Percentiles rank a stretch among this genome's conserved stretches.
phyloP scores from a whole-genome alignment of 2,113 vertebrate species.

The Isurus oxyrinchus region DNA sequence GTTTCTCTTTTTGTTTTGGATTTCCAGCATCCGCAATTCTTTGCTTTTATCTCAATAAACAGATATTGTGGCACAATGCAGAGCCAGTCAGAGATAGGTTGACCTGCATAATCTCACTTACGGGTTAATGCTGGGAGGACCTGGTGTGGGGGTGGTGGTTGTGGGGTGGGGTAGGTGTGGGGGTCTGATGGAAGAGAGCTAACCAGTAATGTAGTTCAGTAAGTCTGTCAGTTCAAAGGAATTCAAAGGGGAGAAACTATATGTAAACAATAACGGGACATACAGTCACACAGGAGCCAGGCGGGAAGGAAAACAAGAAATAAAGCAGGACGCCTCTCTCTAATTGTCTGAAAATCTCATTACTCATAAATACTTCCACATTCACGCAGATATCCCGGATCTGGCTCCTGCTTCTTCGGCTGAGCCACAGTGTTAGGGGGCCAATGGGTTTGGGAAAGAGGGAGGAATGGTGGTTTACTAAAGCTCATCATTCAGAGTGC shows the following conservation, averaged over 20 bases:
- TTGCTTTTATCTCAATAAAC: too few relatives aligned
- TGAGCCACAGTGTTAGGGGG: not conserved
- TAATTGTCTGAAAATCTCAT: slow-evolving; percentile 25
- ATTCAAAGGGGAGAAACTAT: not conserved
- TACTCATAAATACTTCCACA: slow-evolving; percentile 19
- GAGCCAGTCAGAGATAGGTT: not conserved
- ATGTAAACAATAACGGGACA: not conserved
- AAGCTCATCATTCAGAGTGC: slow-evolving; percentile 21
- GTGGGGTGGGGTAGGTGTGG: too few relatives aligned
- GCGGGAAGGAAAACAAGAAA: slow-evolving; percentile 19
- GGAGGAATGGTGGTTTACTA: not conserved
- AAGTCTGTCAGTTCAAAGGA: slow-evolving; percentile 23
- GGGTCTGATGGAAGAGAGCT: not conserved
- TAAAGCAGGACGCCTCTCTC: slow-evolving; percentile 14
- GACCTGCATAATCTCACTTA: not conserved
- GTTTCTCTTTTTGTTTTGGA: too few relatives aligned
- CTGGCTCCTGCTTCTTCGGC: not conserved
- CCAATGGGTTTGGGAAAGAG: not conserved
- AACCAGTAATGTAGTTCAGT: not conserved
- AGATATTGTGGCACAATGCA: not conserved
- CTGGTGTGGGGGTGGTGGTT: too few relatives aligned
- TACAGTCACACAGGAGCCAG: not conserved
- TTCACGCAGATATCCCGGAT: not conserved
- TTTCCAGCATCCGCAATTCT: too few relatives aligned
- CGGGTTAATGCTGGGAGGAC: not conserved